Conservation (phyloP, 2,797 vertebrate species). For the Morelia viridis region DNA sequence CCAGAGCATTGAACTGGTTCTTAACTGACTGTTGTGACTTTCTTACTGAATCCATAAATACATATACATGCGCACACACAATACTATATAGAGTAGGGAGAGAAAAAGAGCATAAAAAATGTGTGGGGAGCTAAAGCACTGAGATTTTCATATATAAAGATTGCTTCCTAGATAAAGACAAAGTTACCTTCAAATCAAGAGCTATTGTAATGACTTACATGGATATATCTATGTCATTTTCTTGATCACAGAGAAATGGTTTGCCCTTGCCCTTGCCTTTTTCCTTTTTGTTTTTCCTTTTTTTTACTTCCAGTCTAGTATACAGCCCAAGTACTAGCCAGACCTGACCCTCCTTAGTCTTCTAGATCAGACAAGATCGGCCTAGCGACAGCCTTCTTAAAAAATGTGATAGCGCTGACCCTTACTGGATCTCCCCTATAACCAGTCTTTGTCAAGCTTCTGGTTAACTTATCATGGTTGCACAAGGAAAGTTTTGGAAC, state of each 20-base stretch:
- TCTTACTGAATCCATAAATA: background rate
- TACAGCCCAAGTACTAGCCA: background rate
- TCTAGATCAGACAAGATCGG: background rate
- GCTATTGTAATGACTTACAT: background rate
- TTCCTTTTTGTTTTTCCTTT: background rate
- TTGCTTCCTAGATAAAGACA: background rate
- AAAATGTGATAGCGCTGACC: background rate
- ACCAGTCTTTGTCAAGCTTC: background rate
- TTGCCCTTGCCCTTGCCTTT: background rate
- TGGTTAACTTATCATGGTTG: background rate
- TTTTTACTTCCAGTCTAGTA: background rate
- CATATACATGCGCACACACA: background rate
- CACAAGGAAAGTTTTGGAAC: background rate
- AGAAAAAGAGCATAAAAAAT: background rate
- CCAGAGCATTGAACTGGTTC: slow-evolving; percentile 20
- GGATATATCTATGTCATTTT: background rate
- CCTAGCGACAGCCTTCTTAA: background rate
- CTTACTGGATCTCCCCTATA: background rate
- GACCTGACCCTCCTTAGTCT: background rate
- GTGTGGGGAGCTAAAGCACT: background rate
- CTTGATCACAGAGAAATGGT: background rate
- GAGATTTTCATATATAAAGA: background rate
- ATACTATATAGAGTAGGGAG: background rate
- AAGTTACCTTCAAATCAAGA: background rate
- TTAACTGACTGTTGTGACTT: background rate